Base-by-base conservation (phyloP, 53 echinoderm and acorn worm genomes). In the Actinopyga echinites region DNA sequence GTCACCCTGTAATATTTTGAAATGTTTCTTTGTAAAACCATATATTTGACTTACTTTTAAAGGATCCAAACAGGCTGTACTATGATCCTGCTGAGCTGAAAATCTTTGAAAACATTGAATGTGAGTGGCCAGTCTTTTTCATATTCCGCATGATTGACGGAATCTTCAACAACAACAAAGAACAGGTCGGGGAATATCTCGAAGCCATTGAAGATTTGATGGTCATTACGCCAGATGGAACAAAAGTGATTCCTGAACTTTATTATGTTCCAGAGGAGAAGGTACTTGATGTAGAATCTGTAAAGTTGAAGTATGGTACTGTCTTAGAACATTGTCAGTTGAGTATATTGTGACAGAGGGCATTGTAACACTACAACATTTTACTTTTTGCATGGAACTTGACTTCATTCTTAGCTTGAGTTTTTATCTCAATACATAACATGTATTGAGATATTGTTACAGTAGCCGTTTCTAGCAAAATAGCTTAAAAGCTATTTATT, bases 91-190 rank as follows among this genome's bases (percentile, higher is more conserved):
- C 93, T 19, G 97, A 96, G 82, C 89, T 96, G 77, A 96, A 96
- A 78, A 88, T 96, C 62, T 96, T 96, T 90, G 97, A 96, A 83
- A 86, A 96, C 87, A 96, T 96, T 28, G 97, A 96, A 75, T 96
- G 97, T 84, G 97, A 96, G 56, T 96, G 97, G 97, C 97, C 97
- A 60, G 62, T 96, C 4, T 96, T 96, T 84, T 96, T 90, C 89
- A 83, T 89, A 65, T 96, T 92, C 82, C 87, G 93, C 13, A 79
- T 96, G 74, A 37, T 96, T 8, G 97, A 96, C 71, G 97, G 97
- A 6, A 65, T 96, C 30, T 96, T 96, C 74, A 73, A 54, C 36
- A 90, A 89, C 23, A 85, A 90, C 84, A 80, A 80, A 58, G 97
- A 93, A 65, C 88, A 94, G 81, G 92, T 90, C 24, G 88, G 87